Conservation (phyloP, 2,888 invertebrate genomes). For the Pecten maximus region DNA sequence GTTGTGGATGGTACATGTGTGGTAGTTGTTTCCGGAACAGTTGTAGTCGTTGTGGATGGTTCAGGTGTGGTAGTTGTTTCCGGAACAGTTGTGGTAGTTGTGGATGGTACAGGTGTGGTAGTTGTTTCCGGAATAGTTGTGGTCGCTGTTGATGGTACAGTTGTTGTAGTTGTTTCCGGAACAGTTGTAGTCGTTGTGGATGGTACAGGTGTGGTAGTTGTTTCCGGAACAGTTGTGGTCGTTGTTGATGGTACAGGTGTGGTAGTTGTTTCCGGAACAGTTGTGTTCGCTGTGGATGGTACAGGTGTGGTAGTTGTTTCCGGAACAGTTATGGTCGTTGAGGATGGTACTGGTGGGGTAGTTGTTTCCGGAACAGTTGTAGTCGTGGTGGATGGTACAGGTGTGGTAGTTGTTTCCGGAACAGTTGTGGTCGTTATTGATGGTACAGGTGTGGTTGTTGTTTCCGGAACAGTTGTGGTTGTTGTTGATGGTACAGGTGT, state of each 20-base stretch:
- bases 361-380: background rate
- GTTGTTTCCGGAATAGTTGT: too few relatives aligned
- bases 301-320: background rate
- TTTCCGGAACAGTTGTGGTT: too few relatives aligned
- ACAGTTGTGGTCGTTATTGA: background rate
- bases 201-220: too few relatives aligned
- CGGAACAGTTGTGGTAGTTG: background rate
- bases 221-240: too few relatives aligned
- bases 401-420: background rate
- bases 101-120: background rate
- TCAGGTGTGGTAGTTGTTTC: too few relatives aligned
- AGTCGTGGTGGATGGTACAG: background rate
- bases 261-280: background rate
- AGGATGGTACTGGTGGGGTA: too few relatives aligned
- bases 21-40: background rate
- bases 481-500: too few relatives aligned
- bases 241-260: background rate
- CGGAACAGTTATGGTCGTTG: background rate
- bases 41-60: too few relatives aligned
- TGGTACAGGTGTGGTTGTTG: too few relatives aligned
- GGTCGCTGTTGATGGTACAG: too few relatives aligned
- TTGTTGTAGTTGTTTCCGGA: too few relatives aligned
- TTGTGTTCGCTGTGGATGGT: background rate
- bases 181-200: too few relatives aligned
- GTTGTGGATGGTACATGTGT: background rate